Evolutionary conservation across 2,113 vertebrate genomes (phyloP).

Genomic region (Paralichthys olivaceus): DNA sequence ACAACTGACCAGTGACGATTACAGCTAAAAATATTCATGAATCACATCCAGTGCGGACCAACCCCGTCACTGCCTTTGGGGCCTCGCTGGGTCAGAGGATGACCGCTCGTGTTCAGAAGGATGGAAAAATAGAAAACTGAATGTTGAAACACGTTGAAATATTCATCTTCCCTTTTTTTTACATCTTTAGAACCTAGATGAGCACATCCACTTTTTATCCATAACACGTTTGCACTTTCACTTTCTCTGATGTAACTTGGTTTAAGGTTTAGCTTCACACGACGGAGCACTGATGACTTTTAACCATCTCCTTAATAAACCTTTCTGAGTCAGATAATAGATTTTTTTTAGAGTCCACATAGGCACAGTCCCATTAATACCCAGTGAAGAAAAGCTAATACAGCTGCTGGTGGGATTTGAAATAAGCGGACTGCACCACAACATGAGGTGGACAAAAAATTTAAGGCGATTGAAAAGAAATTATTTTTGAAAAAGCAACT

Average conservation of each 20-base stretch:
- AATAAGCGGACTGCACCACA: background rate
- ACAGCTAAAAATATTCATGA: conserved; percentile 77
- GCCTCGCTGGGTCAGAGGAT: conserved; percentile 35
- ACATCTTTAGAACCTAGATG: background rate
- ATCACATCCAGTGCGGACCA: conserved; percentile 61
- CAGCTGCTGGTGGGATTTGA: conserved; percentile 19
- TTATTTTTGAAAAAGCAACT: conserved; percentile 1
- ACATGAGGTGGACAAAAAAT: background rate
- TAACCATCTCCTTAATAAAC: conserved; percentile 15
- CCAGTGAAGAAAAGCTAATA: background rate
- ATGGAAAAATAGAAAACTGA: conserved; percentile 33
- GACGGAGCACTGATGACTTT: background rate
- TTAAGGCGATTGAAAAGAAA: background rate
- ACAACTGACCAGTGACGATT: conserved; percentile 56
- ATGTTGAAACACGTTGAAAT: background rate
- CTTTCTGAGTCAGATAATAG: conserved; percentile 23
- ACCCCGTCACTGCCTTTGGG: conserved; percentile 37
- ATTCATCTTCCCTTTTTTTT: background rate
- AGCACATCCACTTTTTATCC: background rate
- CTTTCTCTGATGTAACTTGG: conserved; percentile 1
- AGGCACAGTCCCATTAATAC: conserved; percentile 11
- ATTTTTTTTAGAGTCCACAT: conserved; percentile 4
- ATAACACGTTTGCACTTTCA: background rate
- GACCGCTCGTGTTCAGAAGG: conserved; percentile 3
- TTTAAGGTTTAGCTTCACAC: background rate